A percentile compares a stretch with the other conserved stretches of the same genome.
Evolutionary conservation across 2,888 invertebrate genomes (phyloP).

Genomic region (Drosophila pseudotalamancana): DNA sequence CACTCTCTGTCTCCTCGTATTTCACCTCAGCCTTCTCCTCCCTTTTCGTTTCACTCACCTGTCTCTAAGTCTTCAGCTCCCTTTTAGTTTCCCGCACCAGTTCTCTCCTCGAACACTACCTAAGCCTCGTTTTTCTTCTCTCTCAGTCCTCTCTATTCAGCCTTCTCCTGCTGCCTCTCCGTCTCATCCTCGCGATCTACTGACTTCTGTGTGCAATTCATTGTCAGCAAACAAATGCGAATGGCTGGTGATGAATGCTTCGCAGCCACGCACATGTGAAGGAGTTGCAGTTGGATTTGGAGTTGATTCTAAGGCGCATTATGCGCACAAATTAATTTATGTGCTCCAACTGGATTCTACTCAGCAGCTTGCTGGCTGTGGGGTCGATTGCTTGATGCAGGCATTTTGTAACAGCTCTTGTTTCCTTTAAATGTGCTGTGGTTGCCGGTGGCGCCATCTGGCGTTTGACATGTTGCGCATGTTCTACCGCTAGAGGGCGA

Average conservation of each 20-base stretch:
- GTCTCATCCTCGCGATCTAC: slow-evolving; percentile 7
- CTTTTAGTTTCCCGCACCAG: too few relatives aligned
- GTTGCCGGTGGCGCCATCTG: slow-evolving; percentile 31
- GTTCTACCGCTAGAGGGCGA: slow-evolving; percentile 24
- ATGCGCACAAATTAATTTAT: slow-evolving; percentile 80
- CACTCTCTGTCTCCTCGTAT: too few relatives aligned
- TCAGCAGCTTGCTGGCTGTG: neutral
- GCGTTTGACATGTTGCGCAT: slow-evolving; percentile 8
- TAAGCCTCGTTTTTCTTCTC: too few relatives aligned
- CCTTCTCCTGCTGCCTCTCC: neutral
- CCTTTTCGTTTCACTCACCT: too few relatives aligned
- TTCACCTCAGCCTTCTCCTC: too few relatives aligned
- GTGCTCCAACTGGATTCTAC: slow-evolving; percentile 36
- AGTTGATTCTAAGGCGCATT: slow-evolving; percentile 68
- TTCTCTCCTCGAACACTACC: too few relatives aligned
- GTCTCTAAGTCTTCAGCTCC: too few relatives aligned
- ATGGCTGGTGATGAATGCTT: slow-evolving; percentile 80
- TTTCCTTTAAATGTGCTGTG: too few relatives aligned
- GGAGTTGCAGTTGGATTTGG: slow-evolving; percentile 20
- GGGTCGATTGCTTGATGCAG: neutral
- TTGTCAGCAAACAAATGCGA: slow-evolving; percentile 82
- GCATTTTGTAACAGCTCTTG: neutral
- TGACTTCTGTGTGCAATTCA: slow-evolving; percentile 67
- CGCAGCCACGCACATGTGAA: slow-evolving; percentile 76
- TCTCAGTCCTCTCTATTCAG: too few relatives aligned